phyloP scores from a whole-genome alignment of 2,888 invertebrate species.

The Oscheius sp. region DNA sequence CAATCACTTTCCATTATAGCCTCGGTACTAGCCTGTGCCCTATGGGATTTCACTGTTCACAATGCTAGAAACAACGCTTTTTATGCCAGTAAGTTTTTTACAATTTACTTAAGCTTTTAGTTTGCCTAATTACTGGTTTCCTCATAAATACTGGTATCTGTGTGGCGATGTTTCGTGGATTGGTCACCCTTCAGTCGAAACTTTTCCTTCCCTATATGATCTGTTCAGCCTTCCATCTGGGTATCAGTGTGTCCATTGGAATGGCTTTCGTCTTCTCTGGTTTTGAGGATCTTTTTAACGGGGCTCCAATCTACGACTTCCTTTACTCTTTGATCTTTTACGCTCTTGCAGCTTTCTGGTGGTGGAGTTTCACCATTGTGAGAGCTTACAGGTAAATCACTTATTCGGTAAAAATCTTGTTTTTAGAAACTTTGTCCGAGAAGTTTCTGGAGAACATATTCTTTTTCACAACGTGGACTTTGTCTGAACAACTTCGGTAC shows the following conservation, averaged over 20 bases:
- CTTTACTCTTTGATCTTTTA: neutral
- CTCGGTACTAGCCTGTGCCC: slow-evolving; percentile 22
- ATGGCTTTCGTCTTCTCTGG: slow-evolving; percentile 17
- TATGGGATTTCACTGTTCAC: slow-evolving; percentile 29
- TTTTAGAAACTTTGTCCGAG: slow-evolving; percentile 15
- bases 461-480: slow-evolving; percentile 26
- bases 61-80: slow-evolving; percentile 3
- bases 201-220: slow-evolving; percentile 32
- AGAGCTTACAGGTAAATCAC: slow-evolving; percentile 11
- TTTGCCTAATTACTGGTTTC: slow-evolving; percentile 4
- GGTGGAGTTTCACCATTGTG: slow-evolving; percentile 26
- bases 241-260: slow-evolving; percentile 8
- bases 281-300: neutral
- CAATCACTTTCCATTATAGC: slow-evolving; percentile 28
- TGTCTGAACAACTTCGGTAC: slow-evolving; percentile 11
- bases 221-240: slow-evolving; percentile 22
- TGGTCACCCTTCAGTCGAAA: slow-evolving; percentile 13
- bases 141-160: slow-evolving; percentile 17
- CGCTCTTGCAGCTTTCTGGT: slow-evolving; percentile 17
- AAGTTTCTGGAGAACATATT: slow-evolving; percentile 27
- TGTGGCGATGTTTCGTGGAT: slow-evolving; percentile 7
- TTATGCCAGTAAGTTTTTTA: slow-evolving; percentile 5
- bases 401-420: neutral
- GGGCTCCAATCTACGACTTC: neutral
- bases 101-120: neutral